Conservation (phyloP, 2,113 vertebrate genomes). For the Verasper variegatus region DNA sequence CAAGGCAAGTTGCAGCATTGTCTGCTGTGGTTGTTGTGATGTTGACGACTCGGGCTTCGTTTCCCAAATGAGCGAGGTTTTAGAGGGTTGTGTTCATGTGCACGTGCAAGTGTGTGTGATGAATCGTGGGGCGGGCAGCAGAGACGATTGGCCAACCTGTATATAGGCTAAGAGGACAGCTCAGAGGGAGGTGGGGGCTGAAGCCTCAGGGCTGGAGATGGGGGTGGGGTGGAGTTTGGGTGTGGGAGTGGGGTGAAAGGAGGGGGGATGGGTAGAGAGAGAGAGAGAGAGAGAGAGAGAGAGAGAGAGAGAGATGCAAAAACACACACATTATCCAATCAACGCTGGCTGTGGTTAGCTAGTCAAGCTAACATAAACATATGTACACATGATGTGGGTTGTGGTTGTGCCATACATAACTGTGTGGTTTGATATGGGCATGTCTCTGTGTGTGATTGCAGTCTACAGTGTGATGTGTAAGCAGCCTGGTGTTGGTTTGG, state of each 20-base stretch:
- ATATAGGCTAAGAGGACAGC: conserved; percentile 81
- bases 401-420: conserved; percentile 38
- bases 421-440: conserved; percentile 8
- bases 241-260: conserved; percentile 33
- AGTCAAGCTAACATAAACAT: conserved; percentile 59
- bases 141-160: conserved; percentile 66
- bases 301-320: conserved; percentile 37
- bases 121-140: conserved; percentile 45
- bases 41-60: conserved; percentile 28
- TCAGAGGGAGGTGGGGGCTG: conserved; percentile 64
- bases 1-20: conserved; percentile 64
- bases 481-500: conserved; percentile 5
- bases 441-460: conserved; percentile 5
- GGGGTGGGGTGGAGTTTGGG: conserved; percentile 71
- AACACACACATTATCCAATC: conserved; percentile 60
- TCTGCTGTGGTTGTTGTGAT: conserved; percentile 35
- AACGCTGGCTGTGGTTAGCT: conserved; percentile 84
- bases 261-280: conserved; percentile 58
- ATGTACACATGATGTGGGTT: conserved; percentile 11
- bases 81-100: conserved; percentile 44
- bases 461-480: conserved; percentile 40
- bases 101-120: conserved; percentile 36
- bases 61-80: conserved; percentile 36
- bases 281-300: conserved; percentile 22
- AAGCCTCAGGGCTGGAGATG: conserved; percentile 67